Evolutionary conservation across 2,113 vertebrate genomes (phyloP), one percentile per base, ranked within the genome.

Genomic region (Corythaeola cristata): DNA sequence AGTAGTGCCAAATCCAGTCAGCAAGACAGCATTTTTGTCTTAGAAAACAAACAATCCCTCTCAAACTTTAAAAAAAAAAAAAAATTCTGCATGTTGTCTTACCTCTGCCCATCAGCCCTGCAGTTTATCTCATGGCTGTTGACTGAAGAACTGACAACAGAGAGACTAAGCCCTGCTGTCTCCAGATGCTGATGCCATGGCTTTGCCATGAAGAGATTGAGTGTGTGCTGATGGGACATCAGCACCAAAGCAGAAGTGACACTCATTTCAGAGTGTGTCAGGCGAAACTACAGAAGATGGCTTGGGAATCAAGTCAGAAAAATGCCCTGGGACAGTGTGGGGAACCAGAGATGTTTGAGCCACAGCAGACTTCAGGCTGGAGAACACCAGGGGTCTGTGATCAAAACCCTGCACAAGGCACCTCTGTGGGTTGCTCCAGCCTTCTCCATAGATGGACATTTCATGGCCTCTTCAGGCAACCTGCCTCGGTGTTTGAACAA

Each of bases 181-280:
- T 83, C n/a, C 76, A 44, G 37, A 30, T 67, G 39, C 1, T 84
- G 44, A 49, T 50, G 47, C 35, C 1, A 1, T 27, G 27, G 11
- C 16, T 85, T 82, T 53, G 13, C 26, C 64, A 47, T 0, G 2
- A 33, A 60, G 64, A 47, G 3, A 12, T 7, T 74, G 41, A 50
- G 23, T 20, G 24, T 0, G 1, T 33, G 27, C 14, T 5, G 3
- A 23, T 33, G 20, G 20, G 33, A 47, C 8, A 32, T 62, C 1
- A 44, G 3, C 11, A 28, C 9, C 10, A 67, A 72, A 63, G 12
- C 16, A 78, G 21, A 49, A 49, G 8, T 18, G 27, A 16, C 1
- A 2, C 12, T 75, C 24, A 32, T 44, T 88, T 64, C 26, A 44
- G 9, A 56, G 23, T 1, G 0, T 53, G 17, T 11, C 15, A 44